phyloP scores from a whole-genome alignment of 2,888 invertebrate species.

The Lasiommata megera region DNA sequence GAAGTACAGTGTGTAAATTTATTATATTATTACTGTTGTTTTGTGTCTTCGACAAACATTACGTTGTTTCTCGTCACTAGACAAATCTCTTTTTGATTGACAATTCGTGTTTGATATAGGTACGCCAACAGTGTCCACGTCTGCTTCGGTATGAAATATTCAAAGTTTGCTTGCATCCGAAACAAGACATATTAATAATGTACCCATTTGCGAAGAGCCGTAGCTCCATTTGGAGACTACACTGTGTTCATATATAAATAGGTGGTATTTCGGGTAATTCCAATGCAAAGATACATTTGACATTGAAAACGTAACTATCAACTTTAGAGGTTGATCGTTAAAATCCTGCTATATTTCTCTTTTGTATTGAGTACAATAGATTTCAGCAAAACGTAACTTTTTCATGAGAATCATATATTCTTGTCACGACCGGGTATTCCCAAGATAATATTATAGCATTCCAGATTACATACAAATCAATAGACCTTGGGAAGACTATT shows the following conservation, averaged over 20 bases:
- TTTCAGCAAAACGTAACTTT: conserved; percentile 12
- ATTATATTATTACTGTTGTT: too few species aligned
- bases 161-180: too few species aligned
- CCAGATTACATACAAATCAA: conserved; percentile 43
- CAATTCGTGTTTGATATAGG: too few species aligned
- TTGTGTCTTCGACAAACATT: too few species aligned
- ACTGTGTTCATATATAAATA: conserved; percentile 26
- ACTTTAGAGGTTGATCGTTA: background rate
- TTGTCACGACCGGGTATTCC: conserved; percentile 50
- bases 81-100: too few species aligned
- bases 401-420: conserved; percentile 43
- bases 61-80: too few species aligned
- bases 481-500: conserved; percentile 44
- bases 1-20: too few species aligned
- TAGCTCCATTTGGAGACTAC: conserved; percentile 10
- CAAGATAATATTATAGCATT: conserved; percentile 46
- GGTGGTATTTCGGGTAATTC: conserved; percentile 17
- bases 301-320: background rate
- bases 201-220: too few species aligned
- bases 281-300: conserved; percentile 4
- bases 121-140: too few species aligned
- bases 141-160: too few species aligned
- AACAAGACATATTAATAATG: too few species aligned
- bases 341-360: conserved; percentile 14
- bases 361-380: conserved; percentile 28